Evolutionary conservation across 2,113 vertebrate species (phyloP), one percentile per base, ranked within the genome.

Genomic region (Hoplias malabaricus): DNA sequence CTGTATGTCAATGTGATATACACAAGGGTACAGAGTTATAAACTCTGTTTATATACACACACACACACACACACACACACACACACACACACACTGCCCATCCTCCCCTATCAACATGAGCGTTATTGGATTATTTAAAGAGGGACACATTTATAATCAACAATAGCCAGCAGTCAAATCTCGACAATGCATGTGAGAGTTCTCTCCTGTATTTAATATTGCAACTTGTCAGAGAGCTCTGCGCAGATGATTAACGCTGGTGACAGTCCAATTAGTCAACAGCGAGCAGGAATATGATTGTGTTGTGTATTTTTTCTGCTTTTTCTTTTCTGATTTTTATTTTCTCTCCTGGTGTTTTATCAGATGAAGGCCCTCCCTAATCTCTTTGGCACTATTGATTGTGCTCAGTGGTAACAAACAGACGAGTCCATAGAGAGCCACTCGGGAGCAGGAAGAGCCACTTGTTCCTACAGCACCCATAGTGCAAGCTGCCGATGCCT

Each of bases 311-410:
- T 53, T 12, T 34, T 25, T 50, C 33, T 48, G n/a, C n/a, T 75
- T 48, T 31, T 62, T 48, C 6, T 19, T 23, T 5, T 21, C 46
- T 50, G 7, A 12, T 43, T 11, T 34, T 53, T 50, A 31, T 85
- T 86, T 84, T 87, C 82, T 82, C n/a, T n/a, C n/a, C n/a, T n/a
- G n/a, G 53, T 88, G 81, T 68, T 81, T 92, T 90, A 90, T 93
- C 91, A 87, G 89, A 92, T 92, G 86, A 89, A 85, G 66, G 66
- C 81, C 84, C 83, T 82, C 85, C 84, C 89, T 92, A 92, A 92
- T 93, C 89, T 89, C 74, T 65, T 83, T 82, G 83, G 84, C 82
- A 84, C 82, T 88, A 91, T 91, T 90, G 91, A 92, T 91, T 82
- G 75, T 75, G 66, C 75, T 82, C 54, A 82, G 81, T 82, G 85